These are phyloP conservation scores for Betta splendens DNA, from an alignment of 2,797 vertebrate species.

Conservation along the genomic window DNA sequence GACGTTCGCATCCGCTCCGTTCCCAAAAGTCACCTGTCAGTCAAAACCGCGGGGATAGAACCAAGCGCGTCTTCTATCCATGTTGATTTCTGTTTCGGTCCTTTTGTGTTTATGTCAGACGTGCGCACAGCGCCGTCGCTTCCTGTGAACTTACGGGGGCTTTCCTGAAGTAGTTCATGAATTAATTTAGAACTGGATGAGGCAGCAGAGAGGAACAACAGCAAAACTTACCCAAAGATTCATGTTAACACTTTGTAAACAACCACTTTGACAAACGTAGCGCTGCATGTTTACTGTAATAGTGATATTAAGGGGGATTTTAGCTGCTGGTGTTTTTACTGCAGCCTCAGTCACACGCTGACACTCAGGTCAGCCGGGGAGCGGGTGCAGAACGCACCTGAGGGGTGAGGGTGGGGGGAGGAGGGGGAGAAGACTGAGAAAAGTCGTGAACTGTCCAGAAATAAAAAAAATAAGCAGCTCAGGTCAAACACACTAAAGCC, in stretches of 20 bases:
- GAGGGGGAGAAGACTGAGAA: too few species aligned
- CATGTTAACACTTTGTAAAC: background rate
- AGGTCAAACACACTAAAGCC: too few species aligned
- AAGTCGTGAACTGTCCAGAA: too few species aligned
- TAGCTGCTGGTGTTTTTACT: too few species aligned
- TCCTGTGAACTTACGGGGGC: slow-evolving; percentile 17
- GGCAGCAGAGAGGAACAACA: slow-evolving; percentile 3
- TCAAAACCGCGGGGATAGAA: background rate
- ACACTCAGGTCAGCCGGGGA: too few species aligned
- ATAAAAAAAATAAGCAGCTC: too few species aligned
- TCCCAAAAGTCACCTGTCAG: slow-evolving; percentile 1
- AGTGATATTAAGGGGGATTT: too few species aligned
- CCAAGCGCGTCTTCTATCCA: background rate
- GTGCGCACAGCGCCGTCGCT: slow-evolving; percentile 21
- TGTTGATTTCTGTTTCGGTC: slow-evolving; percentile 20
- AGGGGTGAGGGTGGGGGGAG: too few species aligned
- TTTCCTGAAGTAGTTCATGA: slow-evolving; percentile 22
- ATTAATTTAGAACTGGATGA: background rate
- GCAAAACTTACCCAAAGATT: slow-evolving; percentile 1
- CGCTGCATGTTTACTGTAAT: background rate
- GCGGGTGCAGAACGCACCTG: too few species aligned
- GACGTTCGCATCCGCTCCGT: background rate
- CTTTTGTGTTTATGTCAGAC: slow-evolving; percentile 7
- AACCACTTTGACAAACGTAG: too few species aligned
- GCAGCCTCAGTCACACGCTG: too few species aligned